A percentile compares a stretch with the other conserved stretches of the same genome.
phyloP scores from a whole-genome alignment of 2,888 invertebrate species.

The Agonum fuliginosum region DNA sequence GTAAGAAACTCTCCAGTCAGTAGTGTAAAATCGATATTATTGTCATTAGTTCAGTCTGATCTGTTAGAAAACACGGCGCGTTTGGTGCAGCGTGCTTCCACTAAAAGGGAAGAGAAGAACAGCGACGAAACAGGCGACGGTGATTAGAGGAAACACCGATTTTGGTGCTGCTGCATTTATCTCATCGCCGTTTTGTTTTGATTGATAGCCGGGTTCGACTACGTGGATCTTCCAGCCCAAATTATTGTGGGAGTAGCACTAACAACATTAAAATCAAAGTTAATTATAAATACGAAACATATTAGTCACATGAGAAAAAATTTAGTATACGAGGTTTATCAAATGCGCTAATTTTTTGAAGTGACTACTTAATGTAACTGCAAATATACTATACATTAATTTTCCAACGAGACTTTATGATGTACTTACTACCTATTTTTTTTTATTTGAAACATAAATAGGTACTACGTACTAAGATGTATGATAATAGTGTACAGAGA shows the following conservation, averaged over 20 bases:
- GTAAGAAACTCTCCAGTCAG: conserved; percentile 47
- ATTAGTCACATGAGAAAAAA: background rate
- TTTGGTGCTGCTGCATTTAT: conserved; percentile 23
- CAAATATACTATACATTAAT: too few relatives aligned
- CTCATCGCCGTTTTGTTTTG: conserved; percentile 68
- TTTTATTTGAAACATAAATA: too few relatives aligned
- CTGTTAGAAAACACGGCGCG: conserved; percentile 57
- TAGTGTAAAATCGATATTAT: conserved; percentile 56
- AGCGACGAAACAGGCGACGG: conserved; percentile 3
- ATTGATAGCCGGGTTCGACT: conserved; percentile 80
- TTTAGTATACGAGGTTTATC: too few relatives aligned
- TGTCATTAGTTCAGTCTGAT: conserved; percentile 52
- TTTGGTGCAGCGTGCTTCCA: conserved; percentile 10
- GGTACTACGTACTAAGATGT: too few relatives aligned
- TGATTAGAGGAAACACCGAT: background rate
- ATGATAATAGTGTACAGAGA: too few relatives aligned
- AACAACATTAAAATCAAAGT: conserved; percentile 67
- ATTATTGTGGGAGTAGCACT: conserved; percentile 95
- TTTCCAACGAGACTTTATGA: too few relatives aligned
- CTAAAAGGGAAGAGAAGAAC: conserved; percentile 35
- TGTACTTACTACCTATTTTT: too few relatives aligned
- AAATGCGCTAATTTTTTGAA: too few relatives aligned
- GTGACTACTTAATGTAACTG: too few relatives aligned
- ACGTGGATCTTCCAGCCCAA: conserved; percentile 95
- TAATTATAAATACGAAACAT: conserved; percentile 48